Base-by-base conservation (phyloP, 2,113 vertebrate genomes). In the Alouatta palliata region DNA sequence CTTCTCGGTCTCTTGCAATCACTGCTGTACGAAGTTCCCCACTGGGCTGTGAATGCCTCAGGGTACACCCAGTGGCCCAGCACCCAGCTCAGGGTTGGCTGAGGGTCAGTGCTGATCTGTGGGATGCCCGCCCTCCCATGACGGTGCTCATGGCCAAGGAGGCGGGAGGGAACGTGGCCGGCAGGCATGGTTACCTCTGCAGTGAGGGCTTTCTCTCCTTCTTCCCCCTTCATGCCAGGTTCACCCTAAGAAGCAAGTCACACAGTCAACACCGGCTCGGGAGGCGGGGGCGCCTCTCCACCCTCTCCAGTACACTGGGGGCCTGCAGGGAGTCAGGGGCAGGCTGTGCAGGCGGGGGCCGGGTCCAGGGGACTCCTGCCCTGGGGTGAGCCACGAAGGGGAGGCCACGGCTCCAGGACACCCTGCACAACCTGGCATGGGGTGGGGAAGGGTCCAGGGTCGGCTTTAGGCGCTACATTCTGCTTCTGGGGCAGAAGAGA, bases 221-320 rank as follows among this genome's bases (percentile, higher is more conserved):
- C 98, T 73, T 99, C 99, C 73, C 98, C 99, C 98, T 99, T 99
- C 95, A 96, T 98, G 5, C 99, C 99, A 7, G 99, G 99, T 75
- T 99, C 98, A 47, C 99, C 99, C 99, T 99, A 87, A 64, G 61
- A 97, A 96, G 97, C 70, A 84, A 92, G 87, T 0, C 75, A 25
- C 0, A 0, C 0, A 2, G 54, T 97, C 86, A 90, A 4, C 9
- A 17, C 7, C 0, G 3, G 0, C 14, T 16, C 2, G 0, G 3
- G 70, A 13, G 20, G 0, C 0, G 1, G 6, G 1, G 7, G 14
- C 3, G 8, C 23, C 43, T 12, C 61, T 13, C 14, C 35, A 6
- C 61, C n/a, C 27, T 54, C 43, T 23, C 66, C 66, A n/a, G 66
- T 17, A n/a, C 6, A 32, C 66, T 0, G 10, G 52, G 32, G 64